Evolutionary conservation across 2,113 vertebrate species (phyloP).

Genomic region (Triplophysa siluroides): DNA sequence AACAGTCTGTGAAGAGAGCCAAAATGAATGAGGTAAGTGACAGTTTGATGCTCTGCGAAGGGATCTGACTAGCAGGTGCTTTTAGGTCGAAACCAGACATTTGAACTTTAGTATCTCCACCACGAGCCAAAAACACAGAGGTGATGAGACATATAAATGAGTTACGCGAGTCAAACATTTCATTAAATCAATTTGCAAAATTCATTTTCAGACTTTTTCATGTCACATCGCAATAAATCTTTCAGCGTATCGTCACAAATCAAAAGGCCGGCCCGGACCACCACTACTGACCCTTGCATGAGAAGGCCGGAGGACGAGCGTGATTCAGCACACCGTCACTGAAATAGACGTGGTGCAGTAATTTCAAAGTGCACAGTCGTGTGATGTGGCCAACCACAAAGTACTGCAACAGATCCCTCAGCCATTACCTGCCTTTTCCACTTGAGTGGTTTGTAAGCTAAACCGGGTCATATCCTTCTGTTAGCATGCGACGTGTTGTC

Average conservation of each 20-base stretch:
- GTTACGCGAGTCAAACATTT: background rate
- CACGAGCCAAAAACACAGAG: constrained; percentile 2
- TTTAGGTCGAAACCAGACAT: constrained; percentile 6
- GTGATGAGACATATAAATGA: background rate
- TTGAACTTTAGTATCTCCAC: constrained; percentile 34
- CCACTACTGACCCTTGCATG: background rate
- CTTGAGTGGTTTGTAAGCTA: constrained; percentile 41
- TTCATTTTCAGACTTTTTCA: background rate
- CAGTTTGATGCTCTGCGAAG: constrained; percentile 32
- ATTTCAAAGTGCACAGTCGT: constrained; percentile 57
- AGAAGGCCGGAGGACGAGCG: constrained; percentile 25
- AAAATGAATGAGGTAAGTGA: constrained; percentile 39
- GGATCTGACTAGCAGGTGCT: constrained; percentile 31
- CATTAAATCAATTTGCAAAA: background rate
- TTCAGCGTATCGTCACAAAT: constrained; percentile 1
- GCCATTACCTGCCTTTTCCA: constrained; percentile 59
- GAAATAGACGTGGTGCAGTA: constrained; percentile 65
- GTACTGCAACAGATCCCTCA: constrained; percentile 62
- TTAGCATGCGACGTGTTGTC: constrained; percentile 16
- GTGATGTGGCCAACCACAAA: constrained; percentile 69
- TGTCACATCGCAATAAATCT: background rate
- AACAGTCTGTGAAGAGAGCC: background rate
- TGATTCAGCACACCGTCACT: constrained; percentile 61
- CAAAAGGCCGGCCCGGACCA: constrained; percentile 9
- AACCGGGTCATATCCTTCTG: constrained; percentile 24